Conservation (phyloP, 2,888 invertebrate species). For the Neoascia interrupta region DNA sequence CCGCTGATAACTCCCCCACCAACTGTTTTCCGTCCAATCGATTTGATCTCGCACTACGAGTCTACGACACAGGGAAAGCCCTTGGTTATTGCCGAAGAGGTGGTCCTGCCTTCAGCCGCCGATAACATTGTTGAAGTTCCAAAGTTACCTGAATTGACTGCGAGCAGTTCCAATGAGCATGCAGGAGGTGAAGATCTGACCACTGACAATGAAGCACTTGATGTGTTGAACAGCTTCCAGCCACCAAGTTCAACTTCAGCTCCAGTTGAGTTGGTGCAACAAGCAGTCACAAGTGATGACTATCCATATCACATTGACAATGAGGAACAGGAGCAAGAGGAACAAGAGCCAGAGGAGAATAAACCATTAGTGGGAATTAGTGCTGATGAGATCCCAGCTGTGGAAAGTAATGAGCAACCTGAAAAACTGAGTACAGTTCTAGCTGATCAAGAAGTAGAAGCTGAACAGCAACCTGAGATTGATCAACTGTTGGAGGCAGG, state of each 20-base stretch:
- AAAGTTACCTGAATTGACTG: constrained; percentile 11
- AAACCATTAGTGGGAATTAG: not conserved
- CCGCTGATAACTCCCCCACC: constrained; percentile 70
- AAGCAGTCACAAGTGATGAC: constrained; percentile 68
- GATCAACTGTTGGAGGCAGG: too few relatives aligned
- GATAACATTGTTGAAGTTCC: constrained; percentile 10
- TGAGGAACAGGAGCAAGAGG: constrained; percentile 67
- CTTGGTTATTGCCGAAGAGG: constrained; percentile 15
- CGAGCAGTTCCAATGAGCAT: constrained; percentile 39
- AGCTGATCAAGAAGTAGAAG: constrained; percentile 14
- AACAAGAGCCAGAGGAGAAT: constrained; percentile 7
- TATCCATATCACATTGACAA: constrained; percentile 78
- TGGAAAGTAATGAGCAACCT: constrained; percentile 66
- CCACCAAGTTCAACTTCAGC: constrained; percentile 28
- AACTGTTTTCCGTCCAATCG: constrained; percentile 62
- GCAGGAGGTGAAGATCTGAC: constrained; percentile 50
- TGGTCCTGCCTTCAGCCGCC: constrained; percentile 4
- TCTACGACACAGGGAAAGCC: constrained; percentile 54
- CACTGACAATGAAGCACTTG: constrained; percentile 25
- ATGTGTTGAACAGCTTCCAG: constrained; percentile 24
- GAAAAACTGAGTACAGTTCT: constrained; percentile 12
- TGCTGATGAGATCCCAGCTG: constrained; percentile 5
- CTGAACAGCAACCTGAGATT: too few relatives aligned
- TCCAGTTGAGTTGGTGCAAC: constrained; percentile 6
- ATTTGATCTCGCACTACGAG: constrained; percentile 57